Conservation (phyloP, 2,113 vertebrate genomes). For the Myanophis thanlyinensis region DNA sequence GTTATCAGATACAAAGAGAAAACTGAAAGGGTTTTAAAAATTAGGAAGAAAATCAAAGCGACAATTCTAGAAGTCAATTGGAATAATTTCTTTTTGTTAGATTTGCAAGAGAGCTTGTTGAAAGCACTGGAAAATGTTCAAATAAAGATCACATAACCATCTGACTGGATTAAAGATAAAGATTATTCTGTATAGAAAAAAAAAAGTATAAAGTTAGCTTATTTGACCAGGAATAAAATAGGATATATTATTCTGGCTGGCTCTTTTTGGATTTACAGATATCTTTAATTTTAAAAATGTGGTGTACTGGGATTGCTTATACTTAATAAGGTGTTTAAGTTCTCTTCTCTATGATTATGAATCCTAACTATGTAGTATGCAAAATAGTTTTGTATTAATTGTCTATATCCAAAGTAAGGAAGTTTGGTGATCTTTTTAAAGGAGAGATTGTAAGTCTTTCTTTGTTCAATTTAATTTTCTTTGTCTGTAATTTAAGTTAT, state of each 20-base stretch:
- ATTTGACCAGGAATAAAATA: background rate
- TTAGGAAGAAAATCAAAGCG: background rate
- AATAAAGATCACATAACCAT: background rate
- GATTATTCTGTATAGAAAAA: background rate
- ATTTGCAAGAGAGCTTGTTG: background rate
- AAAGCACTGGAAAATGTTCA: background rate
- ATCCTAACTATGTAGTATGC: background rate
- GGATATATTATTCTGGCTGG: background rate
- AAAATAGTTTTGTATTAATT: background rate
- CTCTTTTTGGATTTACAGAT: background rate
- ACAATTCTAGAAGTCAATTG: background rate
- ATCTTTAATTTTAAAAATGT: background rate
- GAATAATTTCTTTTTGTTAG: background rate
- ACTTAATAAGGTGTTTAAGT: background rate
- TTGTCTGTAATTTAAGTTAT: background rate
- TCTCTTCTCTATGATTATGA: background rate
- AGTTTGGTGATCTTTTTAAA: background rate
- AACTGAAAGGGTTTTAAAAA: background rate
- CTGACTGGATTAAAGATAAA: background rate
- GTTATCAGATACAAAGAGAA: background rate
- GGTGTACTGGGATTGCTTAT: background rate
- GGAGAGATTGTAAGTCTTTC: background rate
- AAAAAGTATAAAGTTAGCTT: background rate
- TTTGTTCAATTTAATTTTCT: background rate
- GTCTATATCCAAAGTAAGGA: background rate